Base-by-base conservation (phyloP, 2,888 invertebrate genomes). In the Galeruca laticollis region DNA sequence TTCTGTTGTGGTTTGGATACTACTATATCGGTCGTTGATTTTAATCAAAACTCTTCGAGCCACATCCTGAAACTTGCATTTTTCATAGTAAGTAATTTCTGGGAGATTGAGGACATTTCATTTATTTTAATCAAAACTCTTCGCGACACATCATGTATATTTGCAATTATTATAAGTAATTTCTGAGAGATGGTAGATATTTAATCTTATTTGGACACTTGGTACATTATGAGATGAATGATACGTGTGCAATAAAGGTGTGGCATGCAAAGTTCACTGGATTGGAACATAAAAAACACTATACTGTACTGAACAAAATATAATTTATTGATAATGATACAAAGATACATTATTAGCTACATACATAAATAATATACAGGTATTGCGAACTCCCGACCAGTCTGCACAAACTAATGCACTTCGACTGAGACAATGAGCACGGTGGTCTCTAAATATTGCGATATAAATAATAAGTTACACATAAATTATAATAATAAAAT, bases 401-500 rank as follows among this genome's bases (percentile, higher is more conserved):
- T 63, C 75, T 71, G 73, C 68, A 65, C 62, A 69, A 40, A 69
- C 18, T 18, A 40, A 57, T 51, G 56, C 59, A 49, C 59, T 59
- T 68, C 71, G 75, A 74, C 75, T 75, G 75, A 66, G 56, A 75
- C 75, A 81, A 80, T 78, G 79, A 80, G 83, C 83, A 84, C 83
- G 82, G 81, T 83, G 82, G 84, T 85, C 84, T 83, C 79, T 80
- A 80, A 72, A 82, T 84, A 84, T 83, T 85, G 84, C 84, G 80
- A 79, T 81, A 85, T 85, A 85, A 85, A 85, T 84, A 85, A 85
- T 86, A 86, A 86, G 86, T 86, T 86, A 86, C 84, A 86, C 85
- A 86, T 86, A 86, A 86, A 85, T 85, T 84, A 86, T 85, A 83
- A 83, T 82, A 82, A 84, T 84, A 85, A 85, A 84, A 86, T 85